These are phyloP conservation scores for Euclidia mi DNA, from an alignment of 2,888 invertebrate genomes.

Conservation along the genomic window DNA sequence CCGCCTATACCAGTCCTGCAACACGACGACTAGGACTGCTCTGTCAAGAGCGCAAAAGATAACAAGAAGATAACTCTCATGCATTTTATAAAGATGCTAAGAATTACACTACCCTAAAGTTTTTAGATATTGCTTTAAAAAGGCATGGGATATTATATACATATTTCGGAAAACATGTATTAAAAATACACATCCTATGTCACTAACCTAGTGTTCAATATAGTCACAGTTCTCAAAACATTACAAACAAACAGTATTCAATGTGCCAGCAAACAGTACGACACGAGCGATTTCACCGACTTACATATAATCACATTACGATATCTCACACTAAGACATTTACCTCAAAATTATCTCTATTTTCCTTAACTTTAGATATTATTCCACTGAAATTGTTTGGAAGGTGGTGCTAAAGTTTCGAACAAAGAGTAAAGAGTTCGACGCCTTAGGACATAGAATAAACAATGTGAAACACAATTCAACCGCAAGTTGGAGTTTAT, in stretches of 20 bases:
- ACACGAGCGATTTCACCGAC: not conserved
- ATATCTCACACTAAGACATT: not conserved
- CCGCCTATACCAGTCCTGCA: too few relatives aligned
- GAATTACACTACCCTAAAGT: too few relatives aligned
- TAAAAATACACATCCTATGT: too few relatives aligned
- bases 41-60: too few relatives aligned
- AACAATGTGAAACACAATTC: conserved; percentile 60
- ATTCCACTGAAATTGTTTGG: conserved; percentile 57
- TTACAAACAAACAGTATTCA: not conserved
- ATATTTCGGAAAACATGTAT: too few relatives aligned
- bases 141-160: too few relatives aligned
- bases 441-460: conserved; percentile 66
- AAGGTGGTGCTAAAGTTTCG: conserved; percentile 61
- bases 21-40: too few relatives aligned
- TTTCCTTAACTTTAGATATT: conserved; percentile 34
- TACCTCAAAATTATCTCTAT: conserved; percentile 24
- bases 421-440: conserved; percentile 65
- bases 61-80: too few relatives aligned
- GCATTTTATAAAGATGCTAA: too few relatives aligned
- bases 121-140: too few relatives aligned
- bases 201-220: too few relatives aligned
- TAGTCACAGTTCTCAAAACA: too few relatives aligned
- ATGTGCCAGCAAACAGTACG: not conserved
- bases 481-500: conserved; percentile 50
- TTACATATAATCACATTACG: conserved; percentile 2